Percentiles rank a stretch among this genome's conserved stretches.
Conservation (phyloP, 2,888 invertebrate genomes). For the Melangyna quadrimaculata region DNA sequence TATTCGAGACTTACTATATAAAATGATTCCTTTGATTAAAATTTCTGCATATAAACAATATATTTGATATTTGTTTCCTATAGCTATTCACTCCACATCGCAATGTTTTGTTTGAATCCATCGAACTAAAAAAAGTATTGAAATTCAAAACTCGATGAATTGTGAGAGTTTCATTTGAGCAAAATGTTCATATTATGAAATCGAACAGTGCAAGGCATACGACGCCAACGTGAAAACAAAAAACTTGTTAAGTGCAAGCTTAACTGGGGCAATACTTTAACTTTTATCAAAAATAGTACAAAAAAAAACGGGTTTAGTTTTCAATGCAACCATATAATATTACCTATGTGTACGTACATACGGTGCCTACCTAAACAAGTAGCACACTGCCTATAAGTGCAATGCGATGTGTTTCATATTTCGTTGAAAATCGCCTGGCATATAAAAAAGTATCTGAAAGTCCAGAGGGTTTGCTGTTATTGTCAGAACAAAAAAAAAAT, state of each 20-base stretch:
- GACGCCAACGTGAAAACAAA: background rate
- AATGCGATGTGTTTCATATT: background rate
- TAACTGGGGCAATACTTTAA: constrained; percentile 65
- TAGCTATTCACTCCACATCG: background rate
- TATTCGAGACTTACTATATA: no score
- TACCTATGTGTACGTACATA: background rate
- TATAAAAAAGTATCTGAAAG: background rate
- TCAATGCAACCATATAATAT: background rate
- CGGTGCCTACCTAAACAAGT: background rate
- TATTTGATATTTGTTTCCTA: background rate
- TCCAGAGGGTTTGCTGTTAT: background rate
- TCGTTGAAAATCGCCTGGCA: background rate
- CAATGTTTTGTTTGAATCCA: constrained; percentile 39
- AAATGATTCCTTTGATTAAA: no score
- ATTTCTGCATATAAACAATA: no score
- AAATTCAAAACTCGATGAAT: constrained; percentile 54
- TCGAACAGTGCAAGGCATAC: background rate
- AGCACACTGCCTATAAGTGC: background rate
- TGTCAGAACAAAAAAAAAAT: background rate
- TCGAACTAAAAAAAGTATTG: constrained; percentile 64
- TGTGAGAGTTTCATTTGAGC: constrained; percentile 52
- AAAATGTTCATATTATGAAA: constrained; percentile 17
- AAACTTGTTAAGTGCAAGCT: constrained; percentile 43
- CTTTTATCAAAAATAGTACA: background rate
- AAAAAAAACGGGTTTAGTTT: background rate